A percentile compares a stretch with the other conserved stretches of the same genome.
phyloP scores from a whole-genome alignment of 2,888 invertebrate genomes.

The Copidosoma aretas region DNA sequence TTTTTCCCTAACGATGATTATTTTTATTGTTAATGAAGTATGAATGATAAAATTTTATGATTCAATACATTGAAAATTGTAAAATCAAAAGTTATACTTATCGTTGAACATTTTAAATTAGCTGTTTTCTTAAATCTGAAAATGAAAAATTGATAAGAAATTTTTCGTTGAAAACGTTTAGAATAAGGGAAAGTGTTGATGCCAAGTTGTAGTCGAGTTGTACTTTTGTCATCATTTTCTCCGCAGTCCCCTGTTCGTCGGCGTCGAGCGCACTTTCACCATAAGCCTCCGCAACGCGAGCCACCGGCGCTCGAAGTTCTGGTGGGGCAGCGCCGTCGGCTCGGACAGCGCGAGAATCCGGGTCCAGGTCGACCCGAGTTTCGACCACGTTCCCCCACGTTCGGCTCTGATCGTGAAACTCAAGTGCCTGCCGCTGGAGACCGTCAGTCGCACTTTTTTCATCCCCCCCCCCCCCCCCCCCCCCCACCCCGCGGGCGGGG shows the following conservation, averaged over 20 bases:
- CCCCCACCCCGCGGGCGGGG: no score
- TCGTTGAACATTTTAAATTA: no score
- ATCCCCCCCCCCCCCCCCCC: constrained; percentile 44
- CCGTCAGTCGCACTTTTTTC: constrained; percentile 38
- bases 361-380: constrained; percentile 52
- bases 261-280: constrained; percentile 46
- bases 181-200: no score
- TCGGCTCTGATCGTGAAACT: constrained; percentile 43
- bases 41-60: no score
- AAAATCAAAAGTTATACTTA: no score
- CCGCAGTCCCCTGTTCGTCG: constrained; percentile 50
- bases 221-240: constrained; percentile 1
- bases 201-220: no score
- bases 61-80: no score
- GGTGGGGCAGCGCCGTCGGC: constrained; percentile 52
- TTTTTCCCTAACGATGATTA: no score
- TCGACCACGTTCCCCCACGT: constrained; percentile 49
- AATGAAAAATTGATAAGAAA: no score
- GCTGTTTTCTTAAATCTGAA: no score
- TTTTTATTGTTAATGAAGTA: no score
- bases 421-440: constrained; percentile 50
- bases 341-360: constrained; percentile 50
- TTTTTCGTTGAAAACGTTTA: no score
- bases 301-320: constrained; percentile 36
- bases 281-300: constrained; percentile 55